Conservation (phyloP, 2,888 invertebrate genomes). For the Girardia tigrina region DNA sequence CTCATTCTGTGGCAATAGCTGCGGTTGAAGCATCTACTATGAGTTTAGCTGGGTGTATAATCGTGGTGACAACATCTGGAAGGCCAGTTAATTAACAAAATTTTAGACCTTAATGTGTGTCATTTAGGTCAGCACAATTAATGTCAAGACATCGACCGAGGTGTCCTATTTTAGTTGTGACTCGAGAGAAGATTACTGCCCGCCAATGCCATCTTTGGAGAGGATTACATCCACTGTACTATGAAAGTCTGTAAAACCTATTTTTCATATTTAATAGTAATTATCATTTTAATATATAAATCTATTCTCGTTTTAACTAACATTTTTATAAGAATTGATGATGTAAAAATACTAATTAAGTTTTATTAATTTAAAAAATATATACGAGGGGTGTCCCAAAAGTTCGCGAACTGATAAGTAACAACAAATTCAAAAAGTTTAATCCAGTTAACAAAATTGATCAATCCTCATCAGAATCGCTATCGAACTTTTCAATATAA, state of each 20-base stretch:
- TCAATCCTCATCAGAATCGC: no score
- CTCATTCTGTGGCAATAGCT: constrained; percentile 80
- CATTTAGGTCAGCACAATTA: constrained; percentile 64
- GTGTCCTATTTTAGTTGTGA: constrained; percentile 83
- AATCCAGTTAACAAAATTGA: no score
- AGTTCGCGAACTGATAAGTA: no score
- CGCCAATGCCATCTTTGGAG: constrained; percentile 78
- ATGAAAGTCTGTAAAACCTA: constrained; percentile 62
- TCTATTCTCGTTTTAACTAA: no score
- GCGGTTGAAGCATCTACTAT: constrained; percentile 83
- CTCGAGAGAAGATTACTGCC: constrained; percentile 67
- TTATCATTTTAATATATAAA: no score
- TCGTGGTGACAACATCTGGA: constrained; percentile 64
- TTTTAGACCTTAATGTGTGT: neutral
- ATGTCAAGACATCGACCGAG: constrained; percentile 81
- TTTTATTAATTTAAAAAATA: no score
- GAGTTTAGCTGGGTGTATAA: constrained; percentile 71
- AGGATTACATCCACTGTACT: constrained; percentile 74
- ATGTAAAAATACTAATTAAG: no score
- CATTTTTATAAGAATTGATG: no score
- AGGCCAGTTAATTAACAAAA: constrained; percentile 39
- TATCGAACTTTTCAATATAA: no score
- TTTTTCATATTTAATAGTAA: no score
- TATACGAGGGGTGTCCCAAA: no score
- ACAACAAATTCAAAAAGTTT: no score